Evolutionary conservation across 2,888 invertebrate species (phyloP).

Genomic region (Acanthosoma haemorrhoidale): DNA sequence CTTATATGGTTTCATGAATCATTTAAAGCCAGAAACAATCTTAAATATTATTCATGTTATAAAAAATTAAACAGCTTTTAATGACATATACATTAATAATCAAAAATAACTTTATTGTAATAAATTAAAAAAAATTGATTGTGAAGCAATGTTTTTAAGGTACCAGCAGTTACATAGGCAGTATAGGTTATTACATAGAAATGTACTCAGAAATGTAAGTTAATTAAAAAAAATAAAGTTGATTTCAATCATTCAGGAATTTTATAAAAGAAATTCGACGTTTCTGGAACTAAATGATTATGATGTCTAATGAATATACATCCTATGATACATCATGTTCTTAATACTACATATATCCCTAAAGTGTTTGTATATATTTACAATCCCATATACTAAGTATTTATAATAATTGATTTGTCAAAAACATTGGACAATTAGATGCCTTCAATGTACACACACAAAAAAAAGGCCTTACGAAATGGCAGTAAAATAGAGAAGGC

Average conservation of each 20-base stretch:
- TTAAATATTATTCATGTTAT: neutral
- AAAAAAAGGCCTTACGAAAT: neutral
- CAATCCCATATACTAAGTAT: neutral
- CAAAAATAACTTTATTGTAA: neutral
- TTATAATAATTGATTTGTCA: constrained; percentile 2
- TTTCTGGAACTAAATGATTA: neutral
- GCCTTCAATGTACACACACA: too few species aligned
- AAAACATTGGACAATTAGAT: constrained; percentile 4
- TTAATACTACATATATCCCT: neutral
- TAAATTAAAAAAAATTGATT: too few species aligned
- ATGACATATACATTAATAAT: neutral
- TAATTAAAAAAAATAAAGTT: too few species aligned
- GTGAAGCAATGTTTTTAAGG: too few species aligned
- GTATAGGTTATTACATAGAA: too few species aligned
- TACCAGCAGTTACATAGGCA: too few species aligned
- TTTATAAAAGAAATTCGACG: too few species aligned
- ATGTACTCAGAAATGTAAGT: too few species aligned
- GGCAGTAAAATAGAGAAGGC: constrained; percentile 3
- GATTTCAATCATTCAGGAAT: too few species aligned
- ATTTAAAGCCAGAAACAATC: neutral
- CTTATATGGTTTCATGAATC: neutral
- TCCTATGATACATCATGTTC: neutral
- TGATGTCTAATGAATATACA: neutral
- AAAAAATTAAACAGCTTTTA: neutral
- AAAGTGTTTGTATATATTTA: neutral